phyloP scores from a whole-genome alignment of 2,797 vertebrate species.

The Crocodylus rhombifer region DNA sequence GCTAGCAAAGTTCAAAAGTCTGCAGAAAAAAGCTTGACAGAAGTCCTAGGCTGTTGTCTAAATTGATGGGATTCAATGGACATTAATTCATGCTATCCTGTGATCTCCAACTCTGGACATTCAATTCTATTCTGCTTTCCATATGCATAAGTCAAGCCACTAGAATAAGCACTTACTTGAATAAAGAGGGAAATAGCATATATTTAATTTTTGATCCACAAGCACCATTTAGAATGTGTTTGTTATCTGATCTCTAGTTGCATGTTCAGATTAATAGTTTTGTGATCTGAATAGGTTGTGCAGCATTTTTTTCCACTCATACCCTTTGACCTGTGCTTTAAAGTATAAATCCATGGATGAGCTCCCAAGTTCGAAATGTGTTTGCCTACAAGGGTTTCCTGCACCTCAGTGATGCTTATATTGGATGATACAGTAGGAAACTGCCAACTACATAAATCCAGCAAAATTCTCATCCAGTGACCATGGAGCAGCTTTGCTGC shows the following conservation, averaged over 20 bases:
- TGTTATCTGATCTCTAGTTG: not conserved
- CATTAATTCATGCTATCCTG: not conserved
- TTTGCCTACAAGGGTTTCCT: not conserved
- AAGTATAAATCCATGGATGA: not conserved
- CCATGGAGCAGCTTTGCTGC: not conserved
- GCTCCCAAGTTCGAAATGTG: not conserved
- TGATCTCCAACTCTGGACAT: not conserved
- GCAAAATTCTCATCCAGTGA: not conserved
- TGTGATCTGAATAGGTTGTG: not conserved
- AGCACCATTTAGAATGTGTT: not conserved
- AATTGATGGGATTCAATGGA: not conserved
- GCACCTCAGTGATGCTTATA: not conserved
- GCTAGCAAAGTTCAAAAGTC: not conserved
- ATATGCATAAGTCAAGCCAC: not conserved
- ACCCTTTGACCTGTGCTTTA: not conserved
- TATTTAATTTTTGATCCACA: not conserved
- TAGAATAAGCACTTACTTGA: not conserved
- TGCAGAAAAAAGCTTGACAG: not conserved
- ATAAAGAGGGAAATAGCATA: not conserved
- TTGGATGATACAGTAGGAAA: not conserved
- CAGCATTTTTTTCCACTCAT: not conserved
- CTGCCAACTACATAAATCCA: not conserved
- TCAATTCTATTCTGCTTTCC: not conserved
- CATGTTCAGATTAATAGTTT: not conserved
- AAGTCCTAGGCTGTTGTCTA: not conserved